phyloP scores from a whole-genome alignment of 2,797 vertebrate genomes.

The Enteromius afrohamiltoni region DNA sequence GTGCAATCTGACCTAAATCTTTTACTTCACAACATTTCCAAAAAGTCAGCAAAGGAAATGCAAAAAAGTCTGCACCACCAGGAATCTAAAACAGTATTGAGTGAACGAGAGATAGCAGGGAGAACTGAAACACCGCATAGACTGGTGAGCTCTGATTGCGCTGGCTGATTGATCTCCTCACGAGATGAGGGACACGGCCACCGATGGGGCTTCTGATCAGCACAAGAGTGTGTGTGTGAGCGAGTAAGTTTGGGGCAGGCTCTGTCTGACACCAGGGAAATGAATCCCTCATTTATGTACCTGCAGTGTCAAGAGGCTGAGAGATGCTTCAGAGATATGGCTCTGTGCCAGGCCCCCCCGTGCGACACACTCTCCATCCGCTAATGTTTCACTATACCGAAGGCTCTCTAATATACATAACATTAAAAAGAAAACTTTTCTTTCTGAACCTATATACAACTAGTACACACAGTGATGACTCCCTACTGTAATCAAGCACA shows the following conservation, averaged over 20 bases:
- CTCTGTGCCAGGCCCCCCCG: conserved; percentile 34
- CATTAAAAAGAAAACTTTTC: not conserved
- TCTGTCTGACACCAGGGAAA: conserved; percentile 51
- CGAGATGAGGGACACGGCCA: conserved; percentile 45
- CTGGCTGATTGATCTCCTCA: conserved; percentile 52
- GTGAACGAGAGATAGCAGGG: not conserved
- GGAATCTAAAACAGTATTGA: not conserved
- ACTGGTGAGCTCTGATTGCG: conserved; percentile 16
- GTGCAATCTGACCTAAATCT: not conserved
- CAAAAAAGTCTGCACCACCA: not conserved
- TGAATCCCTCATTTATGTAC: conserved; percentile 58
- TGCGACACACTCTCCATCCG: not conserved
- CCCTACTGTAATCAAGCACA: not conserved
- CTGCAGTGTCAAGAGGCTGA: conserved; percentile 54
- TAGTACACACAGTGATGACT: not conserved
- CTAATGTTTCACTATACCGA: not conserved
- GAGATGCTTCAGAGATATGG: conserved; percentile 47
- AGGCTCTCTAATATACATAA: not conserved
- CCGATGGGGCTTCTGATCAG: conserved; percentile 34
- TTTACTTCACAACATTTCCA: not conserved
- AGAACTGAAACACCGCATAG: conserved; percentile 12
- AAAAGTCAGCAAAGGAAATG: conserved; percentile 6
- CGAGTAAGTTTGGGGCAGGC: conserved; percentile 34
- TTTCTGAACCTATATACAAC: not conserved
- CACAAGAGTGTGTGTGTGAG: conserved; percentile 25